Evolutionary conservation across 2,888 invertebrate genomes (phyloP), one percentile per base, ranked within the genome.

Genomic region (Sturmia bella): DNA sequence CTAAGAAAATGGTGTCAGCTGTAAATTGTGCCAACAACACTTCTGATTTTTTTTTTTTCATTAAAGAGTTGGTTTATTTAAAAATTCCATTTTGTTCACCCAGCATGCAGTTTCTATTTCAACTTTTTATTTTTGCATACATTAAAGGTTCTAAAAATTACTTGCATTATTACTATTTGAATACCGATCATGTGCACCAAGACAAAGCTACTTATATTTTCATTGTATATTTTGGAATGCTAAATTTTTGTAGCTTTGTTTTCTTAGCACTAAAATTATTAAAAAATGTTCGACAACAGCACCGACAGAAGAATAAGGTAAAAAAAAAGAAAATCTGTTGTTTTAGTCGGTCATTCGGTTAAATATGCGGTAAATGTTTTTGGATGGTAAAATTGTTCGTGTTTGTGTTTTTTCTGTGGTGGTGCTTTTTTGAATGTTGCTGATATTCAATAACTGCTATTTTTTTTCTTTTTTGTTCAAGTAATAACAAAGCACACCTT

Each of bases 1-100:
- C 64, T 68, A 50, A 63, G 32, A 64, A 84, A 84, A 83, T 84
- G 84, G 84, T 85, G 85, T 85, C 85, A 85, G 84, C 78, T 70
- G 83, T 84, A 83, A 85, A 84, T 85, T 83, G 85, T 84, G 84
- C 72, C 79, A 80, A 68, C 15, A 15, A 68, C 11, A 11, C 11
- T 66, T 43, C n/a, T 24, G 17, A 1, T 13, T 69, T 56, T 43
- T n/a, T 59, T 6, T 50, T 7, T 48, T 50, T 48, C 24, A 32
- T 6, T 6, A 32, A 32, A 32, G 7, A 7, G 57, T 73, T 61
- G 2, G 4, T 15, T 24, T 15, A 32, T 37, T 57, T 59, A 5
- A 24, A 37, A 72, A 66, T 66, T 59, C 12, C 66, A 73, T 45
- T 73, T 73, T 80, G 70, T 61, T 76, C 19, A 57, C 39, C 27